Base-by-base conservation (phyloP, 2,113 vertebrate species). In the Synodontis membranacea region DNA sequence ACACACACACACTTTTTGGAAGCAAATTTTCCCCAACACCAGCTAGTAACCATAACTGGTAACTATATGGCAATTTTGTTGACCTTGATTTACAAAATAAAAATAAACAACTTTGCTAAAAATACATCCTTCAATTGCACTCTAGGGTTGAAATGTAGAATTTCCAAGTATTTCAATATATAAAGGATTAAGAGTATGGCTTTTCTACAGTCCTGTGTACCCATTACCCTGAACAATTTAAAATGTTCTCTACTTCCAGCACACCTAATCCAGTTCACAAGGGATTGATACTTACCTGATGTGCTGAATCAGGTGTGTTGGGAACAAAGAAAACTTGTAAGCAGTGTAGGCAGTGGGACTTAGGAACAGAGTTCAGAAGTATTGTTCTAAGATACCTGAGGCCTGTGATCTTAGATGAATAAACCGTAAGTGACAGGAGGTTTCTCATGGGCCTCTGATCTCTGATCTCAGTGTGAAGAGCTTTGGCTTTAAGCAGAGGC, bases 371-470 rank as follows among this genome's bases (percentile, higher is more conserved):
- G 78, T 58, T 56, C 78, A 80, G 52, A 80, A 39, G 78, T 28
- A 50, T 11, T 84, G 8, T n/a, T 78, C 37, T 60, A 64, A 17
- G n/a, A 84, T 75, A 84, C 11, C 83, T 1, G 9, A 75, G 52
- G 8, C 39, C 23, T 84, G 15, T 75, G 70, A 23, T 75, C 78
- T 48, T 42, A 31, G 54, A 85, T 75, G 78, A 85, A 82, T 34
- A 74, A 74, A 88, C 64, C 31, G 17, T 60, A 85, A 76, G 52
- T 85, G 83, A 88, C 66, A 88, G 21, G 46, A 70, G 80, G 31
- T 15, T 85, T 78, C 21, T 83, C 83, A n/a, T 31, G 39, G 37
- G 46, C 50, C 72, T 31, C 83, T 88, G 85, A 46, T 88, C 72
- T 85, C 78, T 80, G 76, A 80, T 56, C 50, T 78, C n/a, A 80